phyloP scores from a whole-genome alignment of 1,140 invertebrate genomes.

The Drosophila persimilis region DNA sequence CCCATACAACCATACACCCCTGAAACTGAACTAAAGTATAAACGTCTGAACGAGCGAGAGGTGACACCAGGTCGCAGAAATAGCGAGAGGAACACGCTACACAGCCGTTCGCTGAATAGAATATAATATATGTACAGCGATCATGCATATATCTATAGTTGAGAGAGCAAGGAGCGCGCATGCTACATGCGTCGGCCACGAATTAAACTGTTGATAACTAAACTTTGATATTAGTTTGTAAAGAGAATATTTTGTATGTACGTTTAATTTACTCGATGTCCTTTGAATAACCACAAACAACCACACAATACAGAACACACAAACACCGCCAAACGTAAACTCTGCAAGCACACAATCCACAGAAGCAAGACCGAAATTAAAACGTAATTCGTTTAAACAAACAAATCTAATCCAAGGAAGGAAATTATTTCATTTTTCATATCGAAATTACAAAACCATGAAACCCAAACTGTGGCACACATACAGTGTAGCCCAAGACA shows the following conservation, averaged over 20 bases:
- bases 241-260: constrained; percentile 73
- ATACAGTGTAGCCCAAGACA: constrained; percentile 16
- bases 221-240: constrained; percentile 95
- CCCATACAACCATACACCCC: not conserved
- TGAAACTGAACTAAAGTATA: constrained; percentile 31
- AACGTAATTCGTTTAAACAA: no score
- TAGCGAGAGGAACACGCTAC: constrained; percentile 6
- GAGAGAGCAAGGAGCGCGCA: constrained; percentile 83
- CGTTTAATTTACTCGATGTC: constrained; percentile 64
- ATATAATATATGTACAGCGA: constrained; percentile 6
- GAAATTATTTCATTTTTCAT: constrained; percentile 8
- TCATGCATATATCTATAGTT: constrained; percentile 14
- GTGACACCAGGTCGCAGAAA: not conserved
- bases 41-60: constrained; percentile 8
- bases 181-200: constrained; percentile 67
- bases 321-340: constrained; percentile 7
- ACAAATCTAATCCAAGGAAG: not conserved
- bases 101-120: not conserved
- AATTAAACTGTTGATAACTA: constrained; percentile 84
- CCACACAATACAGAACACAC: constrained; percentile 16
- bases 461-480: not conserved
- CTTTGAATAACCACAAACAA: constrained; percentile 47
- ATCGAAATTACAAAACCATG: constrained; percentile 7
- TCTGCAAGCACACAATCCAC: not conserved
- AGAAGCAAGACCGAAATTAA: constrained; percentile 1